A percentile compares a stretch with the other conserved stretches of the same genome.
Evolutionary conservation across 2,113 vertebrate species (phyloP).

Genomic region (Alexandromys fortis): DNA sequence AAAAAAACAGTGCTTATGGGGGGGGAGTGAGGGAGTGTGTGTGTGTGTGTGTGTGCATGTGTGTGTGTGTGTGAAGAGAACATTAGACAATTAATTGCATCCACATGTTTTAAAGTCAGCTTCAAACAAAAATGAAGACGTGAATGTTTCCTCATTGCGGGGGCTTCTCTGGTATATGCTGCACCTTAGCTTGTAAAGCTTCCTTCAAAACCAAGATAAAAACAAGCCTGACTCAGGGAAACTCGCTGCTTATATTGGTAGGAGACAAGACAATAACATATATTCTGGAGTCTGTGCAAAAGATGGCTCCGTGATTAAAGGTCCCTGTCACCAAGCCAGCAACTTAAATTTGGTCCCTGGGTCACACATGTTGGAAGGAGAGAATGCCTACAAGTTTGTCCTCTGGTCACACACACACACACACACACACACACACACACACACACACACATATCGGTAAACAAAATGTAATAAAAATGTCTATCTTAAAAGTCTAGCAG

Average conservation of each 20-base stretch:
- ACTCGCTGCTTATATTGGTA: background rate
- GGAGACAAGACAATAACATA: constrained; percentile 15
- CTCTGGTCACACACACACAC: background rate
- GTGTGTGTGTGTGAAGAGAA: background rate
- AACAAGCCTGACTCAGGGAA: constrained; percentile 24
- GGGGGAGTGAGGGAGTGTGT: background rate
- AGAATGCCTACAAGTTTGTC: background rate
- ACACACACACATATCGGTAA: background rate
- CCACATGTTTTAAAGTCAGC: constrained; percentile 33
- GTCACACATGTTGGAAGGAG: background rate
- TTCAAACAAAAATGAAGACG: constrained; percentile 40
- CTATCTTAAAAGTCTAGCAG: constrained; percentile 37
- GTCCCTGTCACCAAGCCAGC: background rate
- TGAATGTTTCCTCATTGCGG: background rate
- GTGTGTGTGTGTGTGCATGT: background rate
- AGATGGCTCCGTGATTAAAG: background rate
- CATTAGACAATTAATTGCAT: constrained; percentile 43
- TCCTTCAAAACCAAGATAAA: constrained; percentile 4
- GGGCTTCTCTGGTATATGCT: constrained; percentile 6
- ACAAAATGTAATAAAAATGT: background rate
- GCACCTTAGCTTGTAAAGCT: background rate
- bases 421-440: background rate
- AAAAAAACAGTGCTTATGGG: constrained; percentile 44
- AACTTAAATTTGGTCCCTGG: background rate
- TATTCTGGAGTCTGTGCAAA: background rate